These are phyloP conservation scores for Dinomys branickii DNA, from an alignment of 2,113 vertebrate genomes.

Conservation along the genomic window DNA sequence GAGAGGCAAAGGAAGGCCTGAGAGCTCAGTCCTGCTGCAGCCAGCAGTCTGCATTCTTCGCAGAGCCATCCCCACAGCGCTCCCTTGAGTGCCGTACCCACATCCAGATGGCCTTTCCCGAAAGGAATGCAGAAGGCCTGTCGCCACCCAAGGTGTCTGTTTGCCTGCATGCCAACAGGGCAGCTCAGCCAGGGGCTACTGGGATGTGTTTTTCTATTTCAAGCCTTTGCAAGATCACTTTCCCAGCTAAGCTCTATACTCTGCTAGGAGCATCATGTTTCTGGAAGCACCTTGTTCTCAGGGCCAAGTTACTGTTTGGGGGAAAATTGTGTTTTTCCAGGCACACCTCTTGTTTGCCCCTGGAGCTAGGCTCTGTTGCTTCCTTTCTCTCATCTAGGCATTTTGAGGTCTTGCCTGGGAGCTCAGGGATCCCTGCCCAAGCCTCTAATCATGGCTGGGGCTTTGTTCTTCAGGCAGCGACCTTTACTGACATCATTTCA, in stretches of 20 bases:
- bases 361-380: not conserved
- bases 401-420: not conserved
- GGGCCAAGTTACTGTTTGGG: not conserved
- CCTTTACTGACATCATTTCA: slow-evolving; percentile 64
- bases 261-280: not conserved
- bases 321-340: not conserved
- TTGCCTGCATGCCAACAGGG: not conserved
- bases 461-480: slow-evolving; percentile 65
- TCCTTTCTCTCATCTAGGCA: not conserved
- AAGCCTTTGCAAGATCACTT: not conserved
- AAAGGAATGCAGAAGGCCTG: not conserved
- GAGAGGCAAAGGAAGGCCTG: not conserved
- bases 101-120: not conserved
- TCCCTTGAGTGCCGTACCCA: not conserved
- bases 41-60: not conserved
- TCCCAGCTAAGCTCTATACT: not conserved
- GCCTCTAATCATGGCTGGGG: not conserved
- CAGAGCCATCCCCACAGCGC: no score
- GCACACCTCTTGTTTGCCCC: not conserved
- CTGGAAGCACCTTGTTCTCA: slow-evolving; percentile 35
- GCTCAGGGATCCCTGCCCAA: not conserved
- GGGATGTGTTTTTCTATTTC: not conserved
- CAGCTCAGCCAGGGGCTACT: not conserved
- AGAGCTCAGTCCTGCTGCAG: no score
- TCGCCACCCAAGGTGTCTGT: not conserved